phyloP scores from a whole-genome alignment of 2,113 vertebrate genomes.

The Capreolus pygargus region DNA sequence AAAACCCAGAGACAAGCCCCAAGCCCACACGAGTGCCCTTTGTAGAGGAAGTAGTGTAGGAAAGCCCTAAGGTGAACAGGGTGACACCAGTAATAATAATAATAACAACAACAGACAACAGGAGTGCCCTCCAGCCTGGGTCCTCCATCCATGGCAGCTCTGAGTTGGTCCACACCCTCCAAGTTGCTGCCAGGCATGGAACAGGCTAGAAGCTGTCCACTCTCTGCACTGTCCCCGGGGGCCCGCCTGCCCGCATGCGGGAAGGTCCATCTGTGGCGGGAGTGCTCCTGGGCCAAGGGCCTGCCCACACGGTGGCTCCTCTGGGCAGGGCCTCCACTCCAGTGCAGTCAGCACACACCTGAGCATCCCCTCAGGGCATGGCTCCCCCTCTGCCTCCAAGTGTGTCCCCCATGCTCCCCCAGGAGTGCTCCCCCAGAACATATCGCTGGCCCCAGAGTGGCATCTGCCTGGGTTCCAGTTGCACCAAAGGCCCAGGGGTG shows the following conservation, averaged over 20 bases:
- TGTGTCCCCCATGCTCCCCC: accelerated
- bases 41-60: background rate
- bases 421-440: background rate
- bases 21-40: accelerated
- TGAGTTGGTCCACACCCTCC: background rate
- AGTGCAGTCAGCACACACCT: accelerated
- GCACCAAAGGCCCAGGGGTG: background rate
- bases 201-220: accelerated
- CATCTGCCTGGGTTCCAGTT: background rate
- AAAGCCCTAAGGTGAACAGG: background rate
- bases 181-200: background rate
- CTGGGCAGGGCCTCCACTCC: background rate
- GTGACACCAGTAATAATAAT: too few species aligned
- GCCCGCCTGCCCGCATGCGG: accelerated
- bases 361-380: background rate
- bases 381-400: accelerated
- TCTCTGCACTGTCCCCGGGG: accelerated
- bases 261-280: accelerated
- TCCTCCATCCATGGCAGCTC: background rate
- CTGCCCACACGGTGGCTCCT: background rate
- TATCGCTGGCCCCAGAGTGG: accelerated
- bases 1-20: background rate
- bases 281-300: too few species aligned
- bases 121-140: background rate
- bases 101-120: too few species aligned